Evolutionary conservation across 1,140 invertebrate genomes (phyloP).

Genomic region (Trichonephila clavata): DNA sequence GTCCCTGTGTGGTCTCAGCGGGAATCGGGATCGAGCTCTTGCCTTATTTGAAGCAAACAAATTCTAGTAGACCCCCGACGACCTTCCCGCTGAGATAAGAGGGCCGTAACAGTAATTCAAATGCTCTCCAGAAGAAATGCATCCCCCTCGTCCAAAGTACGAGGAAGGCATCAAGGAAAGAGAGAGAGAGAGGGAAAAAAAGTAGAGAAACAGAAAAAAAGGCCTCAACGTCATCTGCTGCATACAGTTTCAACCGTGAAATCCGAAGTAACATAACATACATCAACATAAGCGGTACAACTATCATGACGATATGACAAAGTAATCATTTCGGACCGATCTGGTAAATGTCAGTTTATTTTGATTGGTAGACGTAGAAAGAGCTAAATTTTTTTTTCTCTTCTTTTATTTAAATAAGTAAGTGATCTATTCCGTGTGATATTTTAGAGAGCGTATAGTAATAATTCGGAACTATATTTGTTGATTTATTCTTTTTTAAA

Average conservation of each 20-base stretch:
- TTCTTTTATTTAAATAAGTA: too few species aligned
- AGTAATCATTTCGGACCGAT: not conserved
- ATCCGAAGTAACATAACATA: not conserved
- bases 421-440: too few species aligned
- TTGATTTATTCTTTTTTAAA: too few species aligned
- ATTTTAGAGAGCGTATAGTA: too few species aligned
- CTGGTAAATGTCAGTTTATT: not conserved
- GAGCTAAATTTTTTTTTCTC: too few species aligned
- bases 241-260: conserved; percentile 10
- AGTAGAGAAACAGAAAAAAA: too few species aligned
- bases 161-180: not conserved
- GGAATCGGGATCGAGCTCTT: not conserved
- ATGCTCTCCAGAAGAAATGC: not conserved
- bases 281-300: not conserved
- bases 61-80: conserved; percentile 28
- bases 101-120: conserved; percentile 9
- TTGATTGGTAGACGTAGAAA: not conserved
- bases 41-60: conserved; percentile 3
- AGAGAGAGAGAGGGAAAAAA: not conserved
- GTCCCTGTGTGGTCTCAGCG: conserved; percentile 37
- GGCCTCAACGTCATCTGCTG: not conserved
- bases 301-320: not conserved
- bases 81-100: conserved; percentile 34
- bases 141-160: not conserved
- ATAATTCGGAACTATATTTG: too few species aligned